These are phyloP conservation scores for Thymallus thymallus DNA, from an alignment of 2,113 vertebrate genomes.

Conservation along the genomic window DNA sequence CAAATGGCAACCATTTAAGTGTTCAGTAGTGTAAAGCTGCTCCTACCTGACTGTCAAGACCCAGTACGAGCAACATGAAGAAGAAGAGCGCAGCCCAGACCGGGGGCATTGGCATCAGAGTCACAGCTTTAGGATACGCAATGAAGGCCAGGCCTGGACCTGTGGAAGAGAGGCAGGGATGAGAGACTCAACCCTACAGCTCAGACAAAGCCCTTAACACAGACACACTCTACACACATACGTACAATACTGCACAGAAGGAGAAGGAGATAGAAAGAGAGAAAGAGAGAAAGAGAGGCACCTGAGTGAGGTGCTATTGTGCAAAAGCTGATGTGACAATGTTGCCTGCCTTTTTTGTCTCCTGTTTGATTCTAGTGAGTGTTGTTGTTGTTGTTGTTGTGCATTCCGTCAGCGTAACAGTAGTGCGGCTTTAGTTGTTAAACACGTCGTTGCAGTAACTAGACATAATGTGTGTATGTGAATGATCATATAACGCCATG, in stretches of 20 bases:
- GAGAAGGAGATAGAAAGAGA: slow-evolving; percentile 17
- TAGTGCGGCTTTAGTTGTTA: slow-evolving; percentile 23
- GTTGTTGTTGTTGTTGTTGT: slow-evolving; percentile 3
- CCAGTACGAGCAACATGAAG: slow-evolving; percentile 80
- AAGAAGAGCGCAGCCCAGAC: slow-evolving; percentile 82
- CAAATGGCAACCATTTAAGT: no score
- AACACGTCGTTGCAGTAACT: not conserved
- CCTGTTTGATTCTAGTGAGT: not conserved
- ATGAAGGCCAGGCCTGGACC: slow-evolving; percentile 82
- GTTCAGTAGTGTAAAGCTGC: no score
- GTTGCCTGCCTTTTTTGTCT: not conserved
- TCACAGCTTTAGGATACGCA: slow-evolving; percentile 78
- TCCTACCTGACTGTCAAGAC: slow-evolving; percentile 79
- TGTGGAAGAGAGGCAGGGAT: slow-evolving; percentile 44
- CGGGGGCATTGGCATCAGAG: slow-evolving; percentile 79
- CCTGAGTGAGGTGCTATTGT: slow-evolving; percentile 35
- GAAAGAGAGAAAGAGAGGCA: slow-evolving; percentile 24
- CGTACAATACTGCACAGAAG: slow-evolving; percentile 18
- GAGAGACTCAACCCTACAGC: slow-evolving; percentile 21
- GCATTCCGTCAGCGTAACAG: slow-evolving; percentile 26
- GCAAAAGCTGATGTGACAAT: slow-evolving; percentile 25
- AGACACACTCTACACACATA: slow-evolving; percentile 20
- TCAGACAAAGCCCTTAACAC: slow-evolving; percentile 14
- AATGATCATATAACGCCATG: not conserved
- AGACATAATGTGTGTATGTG: not conserved